These are phyloP conservation scores for Babylonia areolata DNA, from an alignment of 1,140 invertebrate species.

Conservation along the genomic window DNA sequence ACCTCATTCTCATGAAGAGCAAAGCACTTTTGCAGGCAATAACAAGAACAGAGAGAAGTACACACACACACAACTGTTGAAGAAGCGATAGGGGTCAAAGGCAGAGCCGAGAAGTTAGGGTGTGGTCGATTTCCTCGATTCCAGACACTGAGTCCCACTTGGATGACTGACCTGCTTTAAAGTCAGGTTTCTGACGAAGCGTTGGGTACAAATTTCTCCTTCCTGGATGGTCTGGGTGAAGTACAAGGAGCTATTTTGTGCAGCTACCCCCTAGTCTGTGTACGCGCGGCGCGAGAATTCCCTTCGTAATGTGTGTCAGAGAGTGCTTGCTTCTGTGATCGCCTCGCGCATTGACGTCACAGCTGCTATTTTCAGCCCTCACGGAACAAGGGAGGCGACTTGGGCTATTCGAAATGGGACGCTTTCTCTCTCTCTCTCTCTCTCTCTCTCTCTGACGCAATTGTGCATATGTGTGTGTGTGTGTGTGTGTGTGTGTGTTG, in stretches of 20 bases:
- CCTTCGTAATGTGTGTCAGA: constrained; percentile 17
- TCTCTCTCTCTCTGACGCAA: no score
- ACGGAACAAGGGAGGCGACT: constrained; percentile 11
- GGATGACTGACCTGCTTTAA: not conserved
- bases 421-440: no score
- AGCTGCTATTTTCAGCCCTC: constrained; percentile 12
- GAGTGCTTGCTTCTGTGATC: constrained; percentile 11
- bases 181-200: constrained; percentile 21
- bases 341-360: constrained; percentile 21
- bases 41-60: not conserved
- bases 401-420: not conserved
- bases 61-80: not conserved
- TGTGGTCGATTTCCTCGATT: constrained; percentile 44
- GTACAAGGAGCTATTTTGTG: not conserved
- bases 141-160: not conserved
- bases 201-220: constrained; percentile 27
- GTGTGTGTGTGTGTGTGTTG: not conserved
- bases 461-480: not conserved
- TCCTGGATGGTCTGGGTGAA: not conserved
- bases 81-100: constrained; percentile 14
- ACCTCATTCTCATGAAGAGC: not conserved
- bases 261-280: not conserved
- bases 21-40: not conserved
- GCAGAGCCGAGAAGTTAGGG: constrained; percentile 5
- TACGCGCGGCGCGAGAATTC: constrained; percentile 18